Evolutionary conservation across 2,113 vertebrate species (phyloP).

Genomic region (Neolamprologus brichardi): DNA sequence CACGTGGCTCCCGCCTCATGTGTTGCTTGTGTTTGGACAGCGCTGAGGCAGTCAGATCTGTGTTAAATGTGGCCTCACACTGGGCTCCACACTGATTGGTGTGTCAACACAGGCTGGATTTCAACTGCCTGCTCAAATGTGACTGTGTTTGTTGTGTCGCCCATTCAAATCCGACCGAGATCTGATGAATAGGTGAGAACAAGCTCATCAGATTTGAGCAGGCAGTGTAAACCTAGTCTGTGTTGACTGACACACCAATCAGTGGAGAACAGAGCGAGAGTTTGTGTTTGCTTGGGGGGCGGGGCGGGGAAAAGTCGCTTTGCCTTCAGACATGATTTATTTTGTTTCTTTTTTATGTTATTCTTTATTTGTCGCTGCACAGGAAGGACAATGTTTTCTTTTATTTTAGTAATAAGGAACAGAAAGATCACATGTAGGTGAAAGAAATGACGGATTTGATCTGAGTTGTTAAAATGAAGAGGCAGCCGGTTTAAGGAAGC

Average conservation of each 20-base stretch:
- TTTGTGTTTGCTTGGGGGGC: neutral
- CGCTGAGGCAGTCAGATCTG: conserved; percentile 9
- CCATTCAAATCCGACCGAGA: conserved; percentile 38
- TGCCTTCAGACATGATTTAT: neutral
- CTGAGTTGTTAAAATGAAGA: conserved; percentile 10
- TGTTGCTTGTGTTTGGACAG: conserved; percentile 40
- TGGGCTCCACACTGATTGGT: conserved; percentile 37
- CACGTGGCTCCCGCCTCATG: neutral
- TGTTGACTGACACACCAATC: conserved; percentile 51
- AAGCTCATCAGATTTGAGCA: conserved; percentile 50
- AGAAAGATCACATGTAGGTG: neutral
- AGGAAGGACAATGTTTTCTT: neutral
- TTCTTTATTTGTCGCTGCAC: neutral
- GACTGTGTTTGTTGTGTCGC: conserved; percentile 44
- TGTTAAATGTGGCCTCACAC: conserved; percentile 42
- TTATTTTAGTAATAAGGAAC: neutral
- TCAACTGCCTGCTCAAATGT: conserved; percentile 56
- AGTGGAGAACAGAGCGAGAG: conserved; percentile 13
- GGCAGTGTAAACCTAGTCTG: conserved; percentile 13
- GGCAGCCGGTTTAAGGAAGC: neutral
- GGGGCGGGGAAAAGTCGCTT: accelerated
- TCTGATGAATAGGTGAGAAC: conserved; percentile 41
- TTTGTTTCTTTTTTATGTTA: neutral
- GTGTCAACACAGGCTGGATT: conserved; percentile 58
- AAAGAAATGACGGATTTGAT: conserved; percentile 25